These are phyloP conservation scores for Leptobrachium leishanense DNA, from an alignment of 2,113 vertebrate species.

Conservation along the genomic window DNA sequence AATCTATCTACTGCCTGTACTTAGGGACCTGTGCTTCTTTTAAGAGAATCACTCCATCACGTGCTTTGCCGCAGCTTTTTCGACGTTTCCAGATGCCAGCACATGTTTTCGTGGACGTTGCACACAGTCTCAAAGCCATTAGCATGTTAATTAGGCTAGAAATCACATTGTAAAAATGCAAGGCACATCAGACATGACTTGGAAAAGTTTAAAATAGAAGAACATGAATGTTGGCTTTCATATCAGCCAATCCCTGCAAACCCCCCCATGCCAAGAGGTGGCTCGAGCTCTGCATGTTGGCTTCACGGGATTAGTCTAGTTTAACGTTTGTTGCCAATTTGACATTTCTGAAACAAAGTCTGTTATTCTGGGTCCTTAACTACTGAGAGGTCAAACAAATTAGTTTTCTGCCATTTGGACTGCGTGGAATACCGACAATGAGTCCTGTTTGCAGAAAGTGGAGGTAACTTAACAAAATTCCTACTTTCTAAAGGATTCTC, in stretches of 20 bases:
- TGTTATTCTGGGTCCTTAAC: neutral
- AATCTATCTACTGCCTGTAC: too few species aligned
- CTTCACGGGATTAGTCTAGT: constrained; percentile 26
- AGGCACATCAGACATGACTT: constrained; percentile 16
- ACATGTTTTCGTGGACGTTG: constrained; percentile 16
- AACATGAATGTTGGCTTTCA: neutral
- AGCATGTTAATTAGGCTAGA: constrained; percentile 31
- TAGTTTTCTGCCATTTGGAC: constrained; percentile 9
- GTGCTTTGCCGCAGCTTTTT: neutral
- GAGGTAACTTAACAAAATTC: constrained; percentile 56
- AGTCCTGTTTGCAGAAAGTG: constrained; percentile 38
- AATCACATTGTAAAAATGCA: constrained; percentile 29
- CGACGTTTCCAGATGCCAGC: constrained; percentile 6
- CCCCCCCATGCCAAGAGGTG: neutral
- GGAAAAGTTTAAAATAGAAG: constrained; percentile 51
- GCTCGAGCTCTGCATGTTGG: neutral
- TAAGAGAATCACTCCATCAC: constrained; percentile 1
- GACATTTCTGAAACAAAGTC: constrained; percentile 25
- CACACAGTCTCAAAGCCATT: constrained; percentile 44
- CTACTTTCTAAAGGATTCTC: neutral
- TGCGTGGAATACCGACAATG: constrained; percentile 47
- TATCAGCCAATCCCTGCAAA: neutral
- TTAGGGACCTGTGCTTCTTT: too few species aligned
- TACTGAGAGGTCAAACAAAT: constrained; percentile 38
- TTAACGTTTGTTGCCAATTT: neutral